Evolutionary conservation across 2,797 vertebrate species (phyloP).

Genomic region (Clamator glandarius): DNA sequence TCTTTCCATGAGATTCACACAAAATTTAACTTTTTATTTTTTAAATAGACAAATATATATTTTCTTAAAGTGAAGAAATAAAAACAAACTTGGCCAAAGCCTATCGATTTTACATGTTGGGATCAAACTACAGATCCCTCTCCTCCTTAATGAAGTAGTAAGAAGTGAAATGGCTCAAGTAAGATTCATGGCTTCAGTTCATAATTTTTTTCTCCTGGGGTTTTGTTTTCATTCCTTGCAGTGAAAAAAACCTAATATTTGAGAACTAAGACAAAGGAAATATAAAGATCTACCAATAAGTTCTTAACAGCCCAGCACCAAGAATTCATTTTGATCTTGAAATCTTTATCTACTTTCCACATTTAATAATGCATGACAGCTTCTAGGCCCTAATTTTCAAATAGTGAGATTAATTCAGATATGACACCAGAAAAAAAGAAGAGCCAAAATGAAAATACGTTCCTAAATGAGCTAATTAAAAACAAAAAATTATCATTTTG

Average conservation of each 20-base stretch:
- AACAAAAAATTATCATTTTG: neutral
- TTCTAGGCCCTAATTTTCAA: neutral
- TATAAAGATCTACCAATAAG: neutral
- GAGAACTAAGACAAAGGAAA: neutral
- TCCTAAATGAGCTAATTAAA: neutral
- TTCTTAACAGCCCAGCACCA: neutral
- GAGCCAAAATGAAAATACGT: neutral
- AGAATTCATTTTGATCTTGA: neutral
- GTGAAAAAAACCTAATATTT: neutral
- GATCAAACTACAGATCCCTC: neutral
- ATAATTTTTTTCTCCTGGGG: neutral
- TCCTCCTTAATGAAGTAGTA: neutral
- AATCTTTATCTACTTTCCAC: neutral
- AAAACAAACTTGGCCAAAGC: neutral
- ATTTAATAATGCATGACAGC: neutral
- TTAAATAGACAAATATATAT: neutral
- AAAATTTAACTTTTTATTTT: neutral
- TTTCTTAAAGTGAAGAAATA: neutral
- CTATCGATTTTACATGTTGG: neutral
- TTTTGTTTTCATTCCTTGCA: neutral
- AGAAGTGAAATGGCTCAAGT: neutral
- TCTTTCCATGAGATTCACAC: neutral
- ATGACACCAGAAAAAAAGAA: neutral
- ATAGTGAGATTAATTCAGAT: neutral
- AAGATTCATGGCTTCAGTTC: neutral